Base-by-base conservation (phyloP, 2,113 vertebrate species). In the Mirza zaza region DNA sequence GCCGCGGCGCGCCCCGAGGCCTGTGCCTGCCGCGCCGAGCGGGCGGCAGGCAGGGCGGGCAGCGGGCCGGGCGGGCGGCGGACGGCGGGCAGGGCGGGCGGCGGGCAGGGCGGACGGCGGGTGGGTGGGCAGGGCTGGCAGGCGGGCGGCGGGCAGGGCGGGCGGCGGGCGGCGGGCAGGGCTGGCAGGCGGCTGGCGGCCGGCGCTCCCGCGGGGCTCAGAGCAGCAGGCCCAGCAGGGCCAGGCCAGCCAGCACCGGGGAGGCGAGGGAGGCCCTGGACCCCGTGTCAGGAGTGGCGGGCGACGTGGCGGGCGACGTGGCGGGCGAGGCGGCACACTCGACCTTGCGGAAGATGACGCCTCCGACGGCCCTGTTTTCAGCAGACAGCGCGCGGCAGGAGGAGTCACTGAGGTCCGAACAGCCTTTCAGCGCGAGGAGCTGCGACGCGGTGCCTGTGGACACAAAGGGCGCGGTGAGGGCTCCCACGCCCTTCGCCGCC, bases 281-380 rank as follows among this genome's bases (percentile, higher is more conserved):
- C 8, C 6, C 45, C 0, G 18, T 8, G 48, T 5, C 5, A 1
- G 6, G 21, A 8, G 2, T 8, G 45, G 45, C 7, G 8, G 45
- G 45, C 45, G 45, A 45, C 8, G 45, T 11, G 3, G 32, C 36
- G 15, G 15, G 15, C 15, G 15, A 5, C 4, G 52, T 55, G 52
- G 52, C 6, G 52, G 52, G 17, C 15, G 5, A 55, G 17, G 5
- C 0, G 17, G 17, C 17, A 45, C 96, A 97, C 3, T 36, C 0
- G 14, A 94, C 55, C 1, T 27, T 36, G 6, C 0, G 13, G 48
- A 97, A 95, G 36, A 8, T 0, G 39, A 96, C 6, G 15, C 27
- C 55, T 52, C 75, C 68, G 0, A 85, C 0, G 0, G 0, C 65
- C 27, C 0, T 25, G 32, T 82, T 89, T 68, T 0, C 20, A n/a